Evolutionary conservation across 1,140 invertebrate genomes (phyloP).

Genomic region (Chrysopa pallens): DNA sequence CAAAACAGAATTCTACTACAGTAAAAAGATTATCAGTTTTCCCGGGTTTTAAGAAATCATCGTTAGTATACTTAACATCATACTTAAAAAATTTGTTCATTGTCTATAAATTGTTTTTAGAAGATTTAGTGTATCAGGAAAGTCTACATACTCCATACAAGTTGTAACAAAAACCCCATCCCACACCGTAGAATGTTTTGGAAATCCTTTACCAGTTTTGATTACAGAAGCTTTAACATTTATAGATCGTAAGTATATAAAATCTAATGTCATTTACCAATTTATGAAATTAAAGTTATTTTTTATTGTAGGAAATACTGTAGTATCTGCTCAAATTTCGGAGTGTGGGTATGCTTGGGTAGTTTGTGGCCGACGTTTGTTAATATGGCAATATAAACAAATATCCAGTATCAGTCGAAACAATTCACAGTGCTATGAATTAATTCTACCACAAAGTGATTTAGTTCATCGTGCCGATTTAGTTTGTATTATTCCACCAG

Average conservation of each 20-base stretch:
- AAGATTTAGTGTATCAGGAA: slow-evolving; percentile 33
- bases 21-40: background rate
- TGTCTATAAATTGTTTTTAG: slow-evolving; percentile 20
- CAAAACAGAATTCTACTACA: background rate
- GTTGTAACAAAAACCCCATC: slow-evolving; percentile 46
- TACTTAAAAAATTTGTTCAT: background rate
- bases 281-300: slow-evolving; percentile 5
- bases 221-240: slow-evolving; percentile 78
- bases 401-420: slow-evolving; percentile 20
- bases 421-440: slow-evolving; percentile 51
- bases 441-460: slow-evolving; percentile 79
- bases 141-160: slow-evolving; percentile 45
- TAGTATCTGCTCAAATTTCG: slow-evolving; percentile 30
- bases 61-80: background rate
- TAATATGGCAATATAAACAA: slow-evolving; percentile 72
- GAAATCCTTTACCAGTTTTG: slow-evolving; percentile 60
- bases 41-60: slow-evolving; percentile 1
- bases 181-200: slow-evolving; percentile 55
- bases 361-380: slow-evolving; percentile 63
- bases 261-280: slow-evolving; percentile 8
- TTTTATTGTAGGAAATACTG: slow-evolving; percentile 29
- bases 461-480: slow-evolving; percentile 80
- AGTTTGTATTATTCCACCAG: slow-evolving; percentile 55
- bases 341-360: slow-evolving; percentile 49
- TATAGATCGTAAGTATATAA: slow-evolving; percentile 40